phyloP scores from a whole-genome alignment of 2,888 invertebrate species.

The Schizotus pectinicornis region DNA sequence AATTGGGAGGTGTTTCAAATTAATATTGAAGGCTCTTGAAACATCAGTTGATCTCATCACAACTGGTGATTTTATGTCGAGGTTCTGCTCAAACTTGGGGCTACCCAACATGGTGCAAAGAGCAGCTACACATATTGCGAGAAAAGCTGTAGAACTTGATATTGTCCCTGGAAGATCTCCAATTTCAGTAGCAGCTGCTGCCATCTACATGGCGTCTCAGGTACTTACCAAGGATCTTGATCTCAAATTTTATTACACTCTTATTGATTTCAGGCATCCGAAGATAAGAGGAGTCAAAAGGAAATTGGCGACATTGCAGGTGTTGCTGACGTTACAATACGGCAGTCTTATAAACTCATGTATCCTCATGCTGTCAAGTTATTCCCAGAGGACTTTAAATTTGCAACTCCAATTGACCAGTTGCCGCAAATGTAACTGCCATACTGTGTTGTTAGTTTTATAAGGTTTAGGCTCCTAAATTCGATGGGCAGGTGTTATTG shows the following conservation, averaged over 20 bases:
- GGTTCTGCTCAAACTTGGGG: constrained; percentile 96
- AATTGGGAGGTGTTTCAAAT: constrained; percentile 97
- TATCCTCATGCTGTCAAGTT: constrained; percentile 90
- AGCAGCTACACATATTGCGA: constrained; percentile 96
- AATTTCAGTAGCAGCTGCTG: constrained; percentile 98
- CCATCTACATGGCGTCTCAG: constrained; percentile 99
- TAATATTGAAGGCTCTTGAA: constrained; percentile 94
- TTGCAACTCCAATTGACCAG: constrained; percentile 92
- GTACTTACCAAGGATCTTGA: constrained; percentile 33
- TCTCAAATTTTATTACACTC: neutral
- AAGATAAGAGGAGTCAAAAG: constrained; percentile 92
- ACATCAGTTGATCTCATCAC: constrained; percentile 98
- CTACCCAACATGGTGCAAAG: constrained; percentile 87
- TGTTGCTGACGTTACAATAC: constrained; percentile 96
- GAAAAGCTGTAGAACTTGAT: constrained; percentile 95
- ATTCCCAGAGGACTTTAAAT: constrained; percentile 96
- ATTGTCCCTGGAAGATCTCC: constrained; percentile 98
- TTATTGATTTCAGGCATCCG: constrained; percentile 72
- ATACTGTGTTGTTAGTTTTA: constrained; percentile 4
- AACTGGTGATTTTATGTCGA: constrained; percentile 98
- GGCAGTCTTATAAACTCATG: constrained; percentile 97
- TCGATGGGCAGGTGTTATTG: no score
- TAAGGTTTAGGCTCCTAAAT: neutral
- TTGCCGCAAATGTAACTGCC: constrained; percentile 79
- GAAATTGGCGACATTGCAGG: constrained; percentile 99